Evolutionary conservation across 2,113 vertebrate species (phyloP).

Genomic region (Petromus typicus): DNA sequence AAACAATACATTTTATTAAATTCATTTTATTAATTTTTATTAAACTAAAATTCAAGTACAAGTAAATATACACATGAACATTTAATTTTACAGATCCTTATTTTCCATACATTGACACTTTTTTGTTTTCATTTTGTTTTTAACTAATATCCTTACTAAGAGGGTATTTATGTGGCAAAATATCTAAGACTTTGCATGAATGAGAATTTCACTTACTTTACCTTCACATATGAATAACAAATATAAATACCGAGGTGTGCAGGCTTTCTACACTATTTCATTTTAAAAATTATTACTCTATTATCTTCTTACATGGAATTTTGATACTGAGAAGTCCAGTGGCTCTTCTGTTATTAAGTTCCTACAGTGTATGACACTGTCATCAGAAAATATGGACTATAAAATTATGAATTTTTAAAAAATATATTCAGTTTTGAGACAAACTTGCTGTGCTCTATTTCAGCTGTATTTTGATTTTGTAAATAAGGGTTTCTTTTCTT

Average conservation of each 20-base stretch:
- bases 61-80: neutral
- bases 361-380: slow-evolving; percentile 1
- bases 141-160: neutral
- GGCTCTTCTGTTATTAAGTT: slow-evolving; percentile 47
- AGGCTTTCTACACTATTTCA: neutral
- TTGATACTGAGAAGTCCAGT: slow-evolving; percentile 31
- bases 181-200: slow-evolving; percentile 2
- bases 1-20: neutral
- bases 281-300: slow-evolving; percentile 66
- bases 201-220: slow-evolving; percentile 52
- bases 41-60: neutral
- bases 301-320: slow-evolving; percentile 47
- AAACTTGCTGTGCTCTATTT: neutral
- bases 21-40: too few species aligned
- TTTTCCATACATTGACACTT: neutral
- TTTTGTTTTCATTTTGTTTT: neutral
- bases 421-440: slow-evolving; percentile 22
- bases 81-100: neutral
- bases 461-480: neutral
- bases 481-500: neutral
- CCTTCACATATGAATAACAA: slow-evolving; percentile 53
- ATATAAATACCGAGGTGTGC: slow-evolving; percentile 59
- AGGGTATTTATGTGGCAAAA: slow-evolving; percentile 38
- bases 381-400: neutral
- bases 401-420: neutral